These are phyloP conservation scores for Troides aeacus DNA, from an alignment of 2,888 invertebrate species.

Conservation along the genomic window DNA sequence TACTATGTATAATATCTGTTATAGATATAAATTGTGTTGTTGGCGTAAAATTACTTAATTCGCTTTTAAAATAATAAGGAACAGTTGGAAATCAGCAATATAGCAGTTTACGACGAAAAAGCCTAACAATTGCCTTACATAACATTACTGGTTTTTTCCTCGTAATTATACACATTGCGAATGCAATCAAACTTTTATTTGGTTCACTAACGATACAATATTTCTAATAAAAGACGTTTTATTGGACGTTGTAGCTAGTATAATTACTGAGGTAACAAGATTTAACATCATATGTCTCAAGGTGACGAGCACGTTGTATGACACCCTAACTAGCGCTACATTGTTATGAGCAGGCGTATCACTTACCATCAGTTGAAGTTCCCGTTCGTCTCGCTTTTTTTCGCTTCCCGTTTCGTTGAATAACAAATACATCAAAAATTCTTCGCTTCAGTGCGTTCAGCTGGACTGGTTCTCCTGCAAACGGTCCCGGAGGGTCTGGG, in stretches of 20 bases:
- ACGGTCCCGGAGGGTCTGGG: conserved; percentile 95
- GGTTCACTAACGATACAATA: background rate
- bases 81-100: background rate
- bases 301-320: no score
- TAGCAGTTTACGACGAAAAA: background rate
- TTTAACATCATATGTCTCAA: no score
- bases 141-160: background rate
- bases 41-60: background rate
- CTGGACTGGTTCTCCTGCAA: conserved; percentile 92
- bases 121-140: conserved; percentile 8
- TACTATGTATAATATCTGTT: background rate
- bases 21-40: background rate
- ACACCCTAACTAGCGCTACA: no score
- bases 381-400: no score
- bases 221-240: no score
- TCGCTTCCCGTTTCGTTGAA: no score
- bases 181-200: conserved; percentile 1
- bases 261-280: no score
- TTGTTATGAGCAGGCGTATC: no score
- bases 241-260: background rate
- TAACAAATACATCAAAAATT: no score
- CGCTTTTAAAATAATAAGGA: background rate
- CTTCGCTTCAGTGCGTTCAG: conserved; percentile 87
- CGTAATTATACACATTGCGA: background rate
- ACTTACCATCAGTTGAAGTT: no score